Evolutionary conservation across 2,888 invertebrate genomes (phyloP).

Genomic region (Griposia aprilina): DNA sequence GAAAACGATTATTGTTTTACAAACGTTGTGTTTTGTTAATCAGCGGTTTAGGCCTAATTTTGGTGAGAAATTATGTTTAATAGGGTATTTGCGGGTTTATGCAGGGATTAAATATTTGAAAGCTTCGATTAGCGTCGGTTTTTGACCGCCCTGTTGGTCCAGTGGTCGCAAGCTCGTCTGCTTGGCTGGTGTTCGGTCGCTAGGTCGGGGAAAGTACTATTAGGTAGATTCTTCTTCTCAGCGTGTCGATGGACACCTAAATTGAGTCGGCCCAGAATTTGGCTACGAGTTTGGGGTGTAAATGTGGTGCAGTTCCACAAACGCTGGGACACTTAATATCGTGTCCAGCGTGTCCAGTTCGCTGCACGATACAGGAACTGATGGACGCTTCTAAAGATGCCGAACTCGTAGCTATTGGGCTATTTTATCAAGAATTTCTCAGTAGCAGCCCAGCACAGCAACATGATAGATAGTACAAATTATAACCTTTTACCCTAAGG

Average conservation of each 20-base stretch:
- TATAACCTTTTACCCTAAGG: conserved; percentile 7
- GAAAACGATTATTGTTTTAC: conserved; percentile 44
- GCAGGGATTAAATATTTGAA: neutral
- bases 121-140: neutral
- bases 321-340: neutral
- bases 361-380: neutral
- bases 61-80: conserved; percentile 25
- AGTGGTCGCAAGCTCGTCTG: no score
- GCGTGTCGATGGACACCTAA: neutral
- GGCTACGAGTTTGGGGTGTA: neutral
- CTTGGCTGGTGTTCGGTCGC: neutral
- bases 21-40: conserved; percentile 30
- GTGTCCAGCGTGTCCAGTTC: neutral
- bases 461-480: neutral
- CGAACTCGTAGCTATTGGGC: neutral
- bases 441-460: neutral
- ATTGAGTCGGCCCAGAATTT: neutral
- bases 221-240: no score
- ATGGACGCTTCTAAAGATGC: neutral
- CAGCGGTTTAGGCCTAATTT: conserved; percentile 17
- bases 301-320: neutral
- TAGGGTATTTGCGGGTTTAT: conserved; percentile 26
- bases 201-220: neutral
- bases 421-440: neutral
- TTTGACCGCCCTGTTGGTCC: neutral